Percentiles rank a stretch among this genome's conserved stretches.
Evolutionary conservation across 2,797 vertebrate species (phyloP).

Genomic region (Lepilemur ruficaudatus): DNA sequence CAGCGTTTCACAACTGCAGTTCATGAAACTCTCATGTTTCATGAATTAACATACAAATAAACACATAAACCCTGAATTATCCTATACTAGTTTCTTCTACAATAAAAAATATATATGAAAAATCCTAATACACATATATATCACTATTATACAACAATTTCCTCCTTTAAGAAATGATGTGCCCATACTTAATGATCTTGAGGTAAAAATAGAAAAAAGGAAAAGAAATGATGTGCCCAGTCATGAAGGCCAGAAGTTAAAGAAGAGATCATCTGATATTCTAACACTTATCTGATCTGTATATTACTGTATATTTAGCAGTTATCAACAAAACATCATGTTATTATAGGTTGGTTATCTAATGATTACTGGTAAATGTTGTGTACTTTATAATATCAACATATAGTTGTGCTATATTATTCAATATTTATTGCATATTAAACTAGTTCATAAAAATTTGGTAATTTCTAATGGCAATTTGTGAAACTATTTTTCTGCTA

Average conservation of each 20-base stretch:
- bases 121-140: constrained; percentile 16
- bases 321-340: not conserved
- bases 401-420: not conserved
- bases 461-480: constrained; percentile 26
- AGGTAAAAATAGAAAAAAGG: not conserved
- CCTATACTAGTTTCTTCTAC: constrained; percentile 54
- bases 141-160: constrained; percentile 29
- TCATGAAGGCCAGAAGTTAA: not conserved
- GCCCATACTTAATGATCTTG: not conserved
- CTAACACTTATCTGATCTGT: not conserved
- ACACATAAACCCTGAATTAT: constrained; percentile 58
- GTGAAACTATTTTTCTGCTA: not conserved
- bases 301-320: not conserved
- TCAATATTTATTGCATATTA: constrained; percentile 24
- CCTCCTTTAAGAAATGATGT: constrained; percentile 42
- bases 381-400: not conserved
- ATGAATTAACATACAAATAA: constrained; percentile 62
- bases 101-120: constrained; percentile 49
- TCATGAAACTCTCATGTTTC: constrained; percentile 76
- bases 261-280: not conserved
- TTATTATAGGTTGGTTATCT: not conserved
- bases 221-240: constrained; percentile 6
- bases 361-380: not conserved
- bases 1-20: constrained; percentile 78
- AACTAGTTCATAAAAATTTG: constrained; percentile 17